Base-by-base conservation (phyloP, 2,113 vertebrate genomes). In the Hippocampus zosterae region DNA sequence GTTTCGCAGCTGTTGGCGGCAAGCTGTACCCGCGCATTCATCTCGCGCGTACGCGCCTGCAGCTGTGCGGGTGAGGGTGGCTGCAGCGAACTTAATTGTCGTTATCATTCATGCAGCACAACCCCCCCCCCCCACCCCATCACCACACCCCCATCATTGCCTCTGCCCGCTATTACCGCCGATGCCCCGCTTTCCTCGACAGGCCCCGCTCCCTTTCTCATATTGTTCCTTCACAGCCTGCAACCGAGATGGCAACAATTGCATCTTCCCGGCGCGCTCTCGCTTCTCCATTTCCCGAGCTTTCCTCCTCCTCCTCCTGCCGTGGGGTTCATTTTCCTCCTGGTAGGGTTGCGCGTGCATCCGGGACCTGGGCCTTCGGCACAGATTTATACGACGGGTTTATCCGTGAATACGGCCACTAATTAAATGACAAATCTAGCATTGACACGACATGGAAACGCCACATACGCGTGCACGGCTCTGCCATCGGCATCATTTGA, bases 101-200 rank as follows among this genome's bases (percentile, higher is more conserved):
- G 81, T 85, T 91, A 87, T 90, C 82, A 88, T 87, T 90, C 87
- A 89, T 91, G 83, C 84, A 79, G 83, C 82, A 87, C 85, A 85
- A 82, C 88, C 85, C 87, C 85, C 79, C 81, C 74, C 79, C 82
- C 80, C 72, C 76, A 52, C 79, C 87, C 81, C 67, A n/a, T n/a
- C n/a, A n/a, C n/a, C 80, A 72, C 76, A 52, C 79, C 87, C 81
- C 67, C 75, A 81, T 87, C 82, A 76, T 88, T 81, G 72, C 86
- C 73, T 87, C 82, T 65, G 70, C 82, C 83, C 85, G 79, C 89
- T 85, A 83, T 86, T 84, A 81, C 70, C 80, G 82, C 68, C 62
- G 75, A 72, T 70, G 73, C 69, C 46, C 57, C 80, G 74, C 68
- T 71, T 74, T 74, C 62, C 76, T 79, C 78, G 61, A 78, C 81